Conservation (phyloP, 35 echinoderm and acorn worm species). For the Eucidaris tribuloides region DNA sequence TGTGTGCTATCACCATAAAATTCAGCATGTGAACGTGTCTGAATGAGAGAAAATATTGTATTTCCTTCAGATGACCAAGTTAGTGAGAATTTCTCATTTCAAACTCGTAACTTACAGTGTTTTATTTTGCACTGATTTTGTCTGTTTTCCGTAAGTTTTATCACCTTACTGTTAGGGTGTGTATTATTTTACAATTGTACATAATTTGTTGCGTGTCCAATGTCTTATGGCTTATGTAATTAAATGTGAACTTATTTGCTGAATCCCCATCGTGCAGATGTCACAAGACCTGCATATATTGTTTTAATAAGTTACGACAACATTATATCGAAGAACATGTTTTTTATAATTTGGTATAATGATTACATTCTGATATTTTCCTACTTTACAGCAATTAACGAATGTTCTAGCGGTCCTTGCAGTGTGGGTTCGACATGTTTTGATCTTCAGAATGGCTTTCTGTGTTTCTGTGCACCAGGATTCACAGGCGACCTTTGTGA, state of each 20-base stretch:
- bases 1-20: too few species aligned
- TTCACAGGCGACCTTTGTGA: constrained; percentile 20
- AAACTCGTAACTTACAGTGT: too few species aligned
- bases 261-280: background rate
- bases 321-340: background rate
- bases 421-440: background rate
- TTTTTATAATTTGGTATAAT: background rate
- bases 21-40: too few species aligned
- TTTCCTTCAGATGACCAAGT: too few species aligned
- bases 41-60: too few species aligned
- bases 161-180: background rate
- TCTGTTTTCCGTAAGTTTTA: background rate
- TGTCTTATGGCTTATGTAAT: background rate
- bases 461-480: constrained; percentile 10
- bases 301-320: too few species aligned
- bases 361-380: background rate
- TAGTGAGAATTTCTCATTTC: too few species aligned
- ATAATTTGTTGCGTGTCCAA: background rate
- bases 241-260: background rate
- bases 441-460: background rate
- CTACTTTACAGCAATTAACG: constrained; percentile 7
- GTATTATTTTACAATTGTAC: background rate
- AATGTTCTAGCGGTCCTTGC: constrained; percentile 8
- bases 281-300: background rate
- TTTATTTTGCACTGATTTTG: too few species aligned